Conservation (phyloP, 2,113 vertebrate genomes). For the Tringa solitaria region DNA sequence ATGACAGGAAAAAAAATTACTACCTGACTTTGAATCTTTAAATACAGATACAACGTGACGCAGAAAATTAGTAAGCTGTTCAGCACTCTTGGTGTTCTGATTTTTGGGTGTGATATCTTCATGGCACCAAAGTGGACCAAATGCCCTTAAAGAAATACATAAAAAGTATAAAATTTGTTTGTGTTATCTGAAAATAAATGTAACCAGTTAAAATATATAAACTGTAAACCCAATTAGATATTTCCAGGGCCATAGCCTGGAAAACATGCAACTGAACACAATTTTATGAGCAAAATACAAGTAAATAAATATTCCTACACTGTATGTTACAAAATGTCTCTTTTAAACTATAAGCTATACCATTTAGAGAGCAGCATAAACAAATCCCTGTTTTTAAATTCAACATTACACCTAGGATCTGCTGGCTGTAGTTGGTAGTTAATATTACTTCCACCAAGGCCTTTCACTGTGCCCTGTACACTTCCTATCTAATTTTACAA, state of each 20-base stretch:
- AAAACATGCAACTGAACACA: background rate
- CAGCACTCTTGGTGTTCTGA: constrained; percentile 93
- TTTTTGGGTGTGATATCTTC: constrained; percentile 99
- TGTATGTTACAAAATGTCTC: background rate
- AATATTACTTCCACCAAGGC: background rate
- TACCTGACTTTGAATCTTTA: constrained; percentile 97
- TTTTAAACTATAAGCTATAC: background rate
- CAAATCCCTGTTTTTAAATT: background rate
- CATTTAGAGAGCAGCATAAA: background rate
- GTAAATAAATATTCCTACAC: background rate
- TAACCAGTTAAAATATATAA: background rate
- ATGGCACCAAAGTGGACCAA: constrained; percentile 96
- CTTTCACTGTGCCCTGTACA: background rate
- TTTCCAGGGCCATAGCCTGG: background rate
- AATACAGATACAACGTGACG: constrained; percentile 94
- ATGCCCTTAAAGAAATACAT: constrained; percentile 82
- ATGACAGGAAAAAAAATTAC: background rate
- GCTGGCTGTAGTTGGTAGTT: background rate
- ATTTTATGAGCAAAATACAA: background rate
- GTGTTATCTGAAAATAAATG: background rate
- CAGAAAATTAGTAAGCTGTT: constrained; percentile 95
- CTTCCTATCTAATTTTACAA: background rate
- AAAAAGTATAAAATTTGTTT: background rate
- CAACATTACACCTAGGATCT: background rate
- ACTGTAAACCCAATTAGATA: background rate